Base-by-base conservation (phyloP, 2,888 invertebrate species). In the Cryptophagus acutangulus region DNA sequence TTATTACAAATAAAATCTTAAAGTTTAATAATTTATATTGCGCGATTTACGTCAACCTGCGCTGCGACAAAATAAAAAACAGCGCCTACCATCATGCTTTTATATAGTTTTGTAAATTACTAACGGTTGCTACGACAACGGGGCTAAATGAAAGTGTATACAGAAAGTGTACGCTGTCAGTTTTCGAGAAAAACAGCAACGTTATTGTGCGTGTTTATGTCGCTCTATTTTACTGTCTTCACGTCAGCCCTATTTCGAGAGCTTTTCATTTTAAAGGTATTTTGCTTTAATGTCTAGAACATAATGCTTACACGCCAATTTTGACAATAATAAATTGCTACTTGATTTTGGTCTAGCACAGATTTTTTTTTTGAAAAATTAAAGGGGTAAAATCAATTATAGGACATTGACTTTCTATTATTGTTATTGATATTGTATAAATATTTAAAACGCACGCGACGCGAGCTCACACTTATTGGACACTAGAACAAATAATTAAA, bases 161-260 rank as follows among this genome's bases (percentile, higher is more conserved):
- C 31, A 31, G n/a, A 12, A 31, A 16, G 9, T 15, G 9, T 16
- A 8, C 6, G n/a, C 31, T 31, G 31, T 31, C 31, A 31, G 31
- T 31, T 31, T 31, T n/a, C n/a, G n/a, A 31, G 16, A 31, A 31
- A 2, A 8, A 16, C 14, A 10, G 13, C 16, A 5, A 31, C 31
- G 12, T 31, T 31, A 16, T 15, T 13, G 14, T 31, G 31, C 31
- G 31, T 31, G 31, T 13, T 28, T 28, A n/a, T 31, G 25, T n/a
- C n/a, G n/a, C n/a, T 20, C 6, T 20, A n/a, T 20, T 20, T 20
- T 20, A 20, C n/a, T 20, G 24, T 20, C 6, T 20, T 20, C n/a
- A 20, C 24, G 24, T 20, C 24, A 20, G n/a, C 6, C 24, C n/a
- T 20, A 20, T 6, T 20, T 20, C 24, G 6, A 20, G 24, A 20